Base-by-base conservation (phyloP, 1,140 invertebrate genomes). In the Octopus sinensis region DNA sequence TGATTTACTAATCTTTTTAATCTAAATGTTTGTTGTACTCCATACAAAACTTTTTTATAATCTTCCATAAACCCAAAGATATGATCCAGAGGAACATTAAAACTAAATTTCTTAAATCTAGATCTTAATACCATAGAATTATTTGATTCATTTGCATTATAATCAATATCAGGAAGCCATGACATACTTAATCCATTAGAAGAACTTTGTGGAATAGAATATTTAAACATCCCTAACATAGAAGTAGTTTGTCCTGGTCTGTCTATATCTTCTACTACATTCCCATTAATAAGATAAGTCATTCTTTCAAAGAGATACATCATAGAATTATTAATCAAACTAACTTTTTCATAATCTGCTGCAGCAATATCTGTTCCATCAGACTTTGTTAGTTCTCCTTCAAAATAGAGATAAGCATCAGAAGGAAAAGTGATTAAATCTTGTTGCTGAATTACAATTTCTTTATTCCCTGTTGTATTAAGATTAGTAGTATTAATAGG, bases 21-120 rank as follows among this genome's bases (percentile, higher is more conserved):
- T 62, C 56, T 62, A 62, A 62, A 62, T 62, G 56, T 9, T 62
- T 62, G 56, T 62, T 62, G 56, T 62, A 62, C 56, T 9, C n/a
- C n/a, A n/a, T n/a, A n/a, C n/a, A n/a, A n/a, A n/a, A n/a, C n/a
- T n/a, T n/a, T n/a, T n/a, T n/a, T 62, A 62, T 62, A 62, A 62
- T 62, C 56, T 62, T 62, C 56, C 56, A 62, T 62, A 62, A 62
- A 62, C 17, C 56, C 56, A 62, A 62, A 62, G 56, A 62, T 62
- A 17, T 62, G 56, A 62, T 62, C 56, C 56, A 62, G 17, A 9
- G 56, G 56, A 62, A 62, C 7, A 62, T 62, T 62, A 17, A 62
- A 62, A 62, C 56, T 62, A 62, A 62, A 62, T 62, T 62, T 62
- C 56, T 62, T 62, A 62, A 62, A 62, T 62, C 56, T 62, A 62